Base-by-base conservation (phyloP, 23 tunicate species). In the Trididemnum miniatum region DNA sequence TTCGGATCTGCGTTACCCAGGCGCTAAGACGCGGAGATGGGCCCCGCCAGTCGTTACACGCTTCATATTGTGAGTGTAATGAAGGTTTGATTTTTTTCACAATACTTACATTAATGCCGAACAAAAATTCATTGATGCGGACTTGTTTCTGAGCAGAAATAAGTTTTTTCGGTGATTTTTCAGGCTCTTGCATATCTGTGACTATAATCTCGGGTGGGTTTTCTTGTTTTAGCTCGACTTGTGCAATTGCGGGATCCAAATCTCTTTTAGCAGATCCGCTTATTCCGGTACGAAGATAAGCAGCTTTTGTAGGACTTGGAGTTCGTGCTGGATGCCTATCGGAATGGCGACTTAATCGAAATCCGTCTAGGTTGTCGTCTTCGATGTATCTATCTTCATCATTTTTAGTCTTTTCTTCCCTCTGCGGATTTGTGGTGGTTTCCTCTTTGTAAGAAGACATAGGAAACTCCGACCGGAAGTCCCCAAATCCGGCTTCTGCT, bases 301-400 rank as follows among this genome's bases (percentile, higher is more conserved):
- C 96, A 0, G 96, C 86, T 72, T 90, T 90, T 84, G 88, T 90
- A 28, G 96, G 96, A 71, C 96, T 90, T 34, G 96, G 96, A 22
- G 96, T 90, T 64, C 96, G 73, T 0, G 86, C 86, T 30, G 85
- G 84, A 34, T 79, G 80, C 28, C 86, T 35, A 28, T 85, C 96
- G 20, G 96, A 90, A 31, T 86, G 71, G 24, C 96, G 65, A 30
- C 89, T 80, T 33, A 90, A 27, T 1, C 89, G 76, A 71, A 89
- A 83, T 33, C 54, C 84, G 28, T 34, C 51, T 25, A 1, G 26
- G 36, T 31, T 34, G 62, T 80, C 39, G 22, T 80, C 84, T 39
- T 65, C 18, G 22, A 59, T 29, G 26, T 59, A 79, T 12, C 57
- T 80, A 0, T 59, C 30, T 31, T 51, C 1, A n/a, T 57, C 20